Evolutionary conservation across 2,113 vertebrate species (phyloP), one percentile per base, ranked within the genome.

Genomic region (Barbus barbus): DNA sequence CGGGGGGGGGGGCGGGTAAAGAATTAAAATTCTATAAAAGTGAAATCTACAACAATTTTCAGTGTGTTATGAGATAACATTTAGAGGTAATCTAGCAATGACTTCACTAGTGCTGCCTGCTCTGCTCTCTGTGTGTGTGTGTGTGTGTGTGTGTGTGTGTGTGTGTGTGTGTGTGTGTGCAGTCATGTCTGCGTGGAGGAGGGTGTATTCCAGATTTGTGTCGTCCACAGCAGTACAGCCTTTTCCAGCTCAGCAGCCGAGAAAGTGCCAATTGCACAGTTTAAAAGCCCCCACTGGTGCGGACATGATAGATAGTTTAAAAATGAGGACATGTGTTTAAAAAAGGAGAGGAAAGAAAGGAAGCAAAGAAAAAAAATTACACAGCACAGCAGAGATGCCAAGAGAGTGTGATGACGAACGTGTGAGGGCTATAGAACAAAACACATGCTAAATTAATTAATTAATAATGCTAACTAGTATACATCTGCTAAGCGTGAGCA

Each of bases 181-280:
- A 56, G 53, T 82, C 31, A 6, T 53, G 38, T 33, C 28, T 85
- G 18, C 81, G 87, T 80, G 33, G 33, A 48, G 76, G 76, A 89
- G 72, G 90, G 86, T 48, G 78, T 81, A 18, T 86, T 92, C 87
- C 82, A 89, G 86, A 83, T 90, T 93, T 87, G 88, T 90, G 90
- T 92, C 92, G 93, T 91, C 87, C 89, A 91, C 92, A 92, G 93
- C 90, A 91, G 88, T 81, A 82, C 88, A 86, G 90, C 90, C 91
- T 93, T 95, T 95, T 94, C 93, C 94, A 92, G 94, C 93, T 95
- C 93, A 95, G 93, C 93, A 95, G 91, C 94, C 92, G 93, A 95
- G 94, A 95, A 95, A 95, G 94, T 94, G 95, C 94, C 95, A 93
- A 94, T 94, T 93, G 91, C 92, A 95, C 95, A 95, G 93, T 95